Conservation (phyloP, 2,797 vertebrate genomes). For the Scolopax rusticola region DNA sequence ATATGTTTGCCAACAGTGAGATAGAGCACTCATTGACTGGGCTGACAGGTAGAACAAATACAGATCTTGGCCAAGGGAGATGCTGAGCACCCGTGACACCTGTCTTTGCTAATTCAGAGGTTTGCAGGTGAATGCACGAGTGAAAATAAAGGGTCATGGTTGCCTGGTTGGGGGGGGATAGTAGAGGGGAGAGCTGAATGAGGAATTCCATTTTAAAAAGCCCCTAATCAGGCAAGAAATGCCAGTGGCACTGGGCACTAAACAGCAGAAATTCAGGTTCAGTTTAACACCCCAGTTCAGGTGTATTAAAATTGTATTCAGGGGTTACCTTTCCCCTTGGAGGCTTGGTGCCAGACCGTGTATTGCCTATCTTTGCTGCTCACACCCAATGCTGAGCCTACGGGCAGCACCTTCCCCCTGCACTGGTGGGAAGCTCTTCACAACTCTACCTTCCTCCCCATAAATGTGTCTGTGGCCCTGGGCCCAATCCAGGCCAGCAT, state of each 20-base stretch:
- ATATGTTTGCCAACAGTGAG: not conserved
- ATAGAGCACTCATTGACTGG: not conserved
- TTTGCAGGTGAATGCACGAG: not conserved
- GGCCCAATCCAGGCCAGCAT: not conserved
- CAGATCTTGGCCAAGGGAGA: not conserved
- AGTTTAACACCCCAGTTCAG: not conserved
- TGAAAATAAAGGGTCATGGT: not conserved
- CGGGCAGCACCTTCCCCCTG: accelerated
- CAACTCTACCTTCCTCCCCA: not conserved
- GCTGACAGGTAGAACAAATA: not conserved
- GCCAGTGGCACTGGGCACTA: not conserved
- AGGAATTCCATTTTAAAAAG: not conserved
- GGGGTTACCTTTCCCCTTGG: not conserved
- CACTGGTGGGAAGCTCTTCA: accelerated
- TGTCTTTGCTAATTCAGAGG: not conserved
- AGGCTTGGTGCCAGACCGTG: not conserved
- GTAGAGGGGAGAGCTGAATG: not conserved
- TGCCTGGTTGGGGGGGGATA: not conserved
- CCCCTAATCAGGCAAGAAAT: not conserved
- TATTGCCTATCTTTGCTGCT: not conserved
- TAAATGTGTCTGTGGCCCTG: not conserved
- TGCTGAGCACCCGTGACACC: not conserved
- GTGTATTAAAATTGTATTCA: not conserved
- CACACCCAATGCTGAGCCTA: accelerated
- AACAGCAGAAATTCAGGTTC: not conserved